phyloP scores from a whole-genome alignment of 1,140 invertebrate species.

The Ostrea denselamellosa region DNA sequence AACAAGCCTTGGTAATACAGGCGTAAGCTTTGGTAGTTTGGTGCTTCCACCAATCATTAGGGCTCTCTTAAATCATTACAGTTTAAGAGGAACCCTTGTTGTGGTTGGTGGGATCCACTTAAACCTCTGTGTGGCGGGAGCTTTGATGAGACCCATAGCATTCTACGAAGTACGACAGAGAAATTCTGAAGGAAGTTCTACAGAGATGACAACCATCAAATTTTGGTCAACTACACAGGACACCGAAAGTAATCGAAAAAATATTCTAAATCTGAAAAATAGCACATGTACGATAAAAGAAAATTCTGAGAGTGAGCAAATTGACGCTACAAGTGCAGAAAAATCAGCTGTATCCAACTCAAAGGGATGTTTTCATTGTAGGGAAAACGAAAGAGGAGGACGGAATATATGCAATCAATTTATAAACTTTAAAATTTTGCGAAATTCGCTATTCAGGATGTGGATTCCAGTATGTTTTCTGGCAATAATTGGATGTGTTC shows the following conservation, averaged over 20 bases:
- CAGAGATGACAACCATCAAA: neutral
- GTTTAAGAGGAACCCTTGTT: conserved; percentile 40
- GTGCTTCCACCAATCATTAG: conserved; percentile 45
- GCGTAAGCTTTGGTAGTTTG: conserved; percentile 43
- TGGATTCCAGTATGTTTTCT: conserved; percentile 12
- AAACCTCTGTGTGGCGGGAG: conserved; percentile 44
- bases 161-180: neutral
- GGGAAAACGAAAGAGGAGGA: neutral
- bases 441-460: conserved; percentile 2
- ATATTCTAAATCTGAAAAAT: neutral
- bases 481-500: neutral
- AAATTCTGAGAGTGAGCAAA: neutral
- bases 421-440: neutral
- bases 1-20: conserved; percentile 34
- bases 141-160: conserved; percentile 39
- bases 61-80: conserved; percentile 37
- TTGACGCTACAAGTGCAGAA: neutral
- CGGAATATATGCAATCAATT: neutral
- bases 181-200: neutral
- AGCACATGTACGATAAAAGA: neutral
- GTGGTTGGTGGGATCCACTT: conserved; percentile 43
- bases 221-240: neutral
- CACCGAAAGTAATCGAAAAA: neutral
- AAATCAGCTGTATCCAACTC: neutral
- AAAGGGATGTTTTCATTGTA: neutral